Evolutionary conservation across 1,140 invertebrate genomes (phyloP).

Genomic region (Archegozetes longisetosus): DNA sequence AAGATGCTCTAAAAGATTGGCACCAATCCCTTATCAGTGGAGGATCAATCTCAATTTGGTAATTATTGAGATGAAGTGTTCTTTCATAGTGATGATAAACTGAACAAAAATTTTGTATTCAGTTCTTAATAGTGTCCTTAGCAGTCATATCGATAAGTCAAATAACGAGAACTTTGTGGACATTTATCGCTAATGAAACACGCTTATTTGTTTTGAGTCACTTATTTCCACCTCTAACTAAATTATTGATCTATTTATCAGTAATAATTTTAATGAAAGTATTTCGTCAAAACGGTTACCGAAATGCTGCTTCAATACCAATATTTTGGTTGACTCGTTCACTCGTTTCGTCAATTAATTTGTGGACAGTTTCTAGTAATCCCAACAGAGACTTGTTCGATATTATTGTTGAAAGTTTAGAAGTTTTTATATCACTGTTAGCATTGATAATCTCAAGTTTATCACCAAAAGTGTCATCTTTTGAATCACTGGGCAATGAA

Average conservation of each 20-base stretch:
- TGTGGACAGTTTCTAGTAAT: neutral
- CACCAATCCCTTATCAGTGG: neutral
- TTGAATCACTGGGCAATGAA: neutral
- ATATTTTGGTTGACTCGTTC: neutral
- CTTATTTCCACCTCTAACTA: neutral
- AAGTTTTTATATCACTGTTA: neutral
- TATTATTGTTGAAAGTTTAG: neutral
- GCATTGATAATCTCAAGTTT: neutral
- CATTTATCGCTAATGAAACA: neutral
- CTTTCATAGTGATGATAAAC: neutral
- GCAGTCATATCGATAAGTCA: neutral
- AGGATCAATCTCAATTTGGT: neutral
- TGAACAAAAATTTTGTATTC: neutral
- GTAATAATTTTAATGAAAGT: neutral
- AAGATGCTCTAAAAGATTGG: neutral
- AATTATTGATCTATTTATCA: neutral
- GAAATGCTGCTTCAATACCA: neutral
- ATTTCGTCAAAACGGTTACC: neutral
- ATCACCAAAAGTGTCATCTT: neutral
- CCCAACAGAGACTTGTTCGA: neutral
- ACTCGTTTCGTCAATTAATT: neutral
- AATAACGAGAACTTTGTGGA: neutral
- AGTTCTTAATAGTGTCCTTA: neutral
- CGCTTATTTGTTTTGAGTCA: neutral
- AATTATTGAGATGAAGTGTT: neutral